A percentile compares a stretch with the other conserved stretches of the same genome.
Conservation (phyloP, 2,113 vertebrate genomes). For the Xenopus borealis region DNA sequence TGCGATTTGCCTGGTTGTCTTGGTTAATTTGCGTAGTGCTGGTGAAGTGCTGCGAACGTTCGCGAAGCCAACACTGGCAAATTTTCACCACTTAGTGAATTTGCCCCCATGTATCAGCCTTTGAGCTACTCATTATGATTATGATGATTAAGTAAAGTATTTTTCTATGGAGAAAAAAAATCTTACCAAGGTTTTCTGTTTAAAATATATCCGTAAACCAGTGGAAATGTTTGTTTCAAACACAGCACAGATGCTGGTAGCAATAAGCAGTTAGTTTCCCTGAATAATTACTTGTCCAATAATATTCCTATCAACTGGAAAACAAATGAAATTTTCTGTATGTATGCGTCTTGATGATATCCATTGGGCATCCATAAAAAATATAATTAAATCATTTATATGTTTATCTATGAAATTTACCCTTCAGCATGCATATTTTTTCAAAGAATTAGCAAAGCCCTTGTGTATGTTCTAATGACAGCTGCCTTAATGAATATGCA, state of each 20-base stretch:
- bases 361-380: conserved; percentile 28
- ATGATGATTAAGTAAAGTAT: too few species aligned
- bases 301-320: conserved; percentile 9
- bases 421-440: conserved; percentile 6
- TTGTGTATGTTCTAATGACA: too few species aligned
- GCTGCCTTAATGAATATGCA: background rate
- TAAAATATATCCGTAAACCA: background rate
- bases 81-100: too few species aligned
- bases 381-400: conserved; percentile 26
- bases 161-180: too few species aligned
- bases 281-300: conserved; percentile 33
- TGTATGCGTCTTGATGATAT: conserved; percentile 31
- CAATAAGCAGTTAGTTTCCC: conserved; percentile 33
- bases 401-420: conserved; percentile 14
- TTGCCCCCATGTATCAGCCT: too few species aligned
- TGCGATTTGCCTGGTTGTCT: too few species aligned
- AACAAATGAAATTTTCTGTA: conserved; percentile 34
- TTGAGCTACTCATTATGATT: too few species aligned
- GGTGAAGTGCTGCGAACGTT: too few species aligned
- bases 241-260: conserved; percentile 18
- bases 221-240: conserved; percentile 9
- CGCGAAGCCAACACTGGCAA: too few species aligned
- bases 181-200: too few species aligned
- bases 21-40: too few species aligned
- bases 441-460: background rate